Base-by-base conservation (phyloP, 2,888 invertebrate genomes). In the Brachypalpus laphriformis region DNA sequence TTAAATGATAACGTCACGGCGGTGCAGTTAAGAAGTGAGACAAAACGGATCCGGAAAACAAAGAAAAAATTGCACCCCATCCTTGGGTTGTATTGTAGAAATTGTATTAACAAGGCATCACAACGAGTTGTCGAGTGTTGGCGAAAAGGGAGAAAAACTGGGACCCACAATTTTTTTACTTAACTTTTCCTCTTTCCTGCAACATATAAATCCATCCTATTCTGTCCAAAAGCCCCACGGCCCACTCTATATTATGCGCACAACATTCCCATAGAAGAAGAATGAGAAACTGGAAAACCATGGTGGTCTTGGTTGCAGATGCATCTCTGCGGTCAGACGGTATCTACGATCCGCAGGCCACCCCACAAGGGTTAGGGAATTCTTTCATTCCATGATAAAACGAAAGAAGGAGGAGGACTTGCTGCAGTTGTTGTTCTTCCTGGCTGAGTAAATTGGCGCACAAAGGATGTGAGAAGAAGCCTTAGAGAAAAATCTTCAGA, bases 1-100 rank as follows among this genome's bases (percentile, higher is more conserved):
- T 78, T 70, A 78, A 83, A 83, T 72, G 81, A 85, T 85, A 83
- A 78, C 80, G 74, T 65, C 80, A 80, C 57, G 78, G 56, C 56
- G 80, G 66, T 56, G 78, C 51, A 68, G 57, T 34, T 63, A 80
- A 80, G 63, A 70, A 80, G 49, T 63, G 68, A 74, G 34, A 74
- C 61, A 80, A 80, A 83, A 68, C 63, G 28, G 25, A 81, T 8
- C 34, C 25, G 28, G 51, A 49, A 37, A 68, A 45, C 31, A 42
- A 28, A 59, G 49, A 56, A n/a, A 16, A 45, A 51, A 74, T 25
- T 18, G 45, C 22, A 51, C 49, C n/a, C 11, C 47, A 81, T 57
- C 68, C 63, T 59, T 51, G 20, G 37, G 75, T 65, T 45, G 61
- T 45, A 54, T 63, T 81, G 81, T 70, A 81, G 71, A 80, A 76